A percentile compares a stretch with the other conserved stretches of the same genome.
Evolutionary conservation across 2,888 invertebrate genomes (phyloP).

Genomic region (Drosophila flavopinicola): DNA sequence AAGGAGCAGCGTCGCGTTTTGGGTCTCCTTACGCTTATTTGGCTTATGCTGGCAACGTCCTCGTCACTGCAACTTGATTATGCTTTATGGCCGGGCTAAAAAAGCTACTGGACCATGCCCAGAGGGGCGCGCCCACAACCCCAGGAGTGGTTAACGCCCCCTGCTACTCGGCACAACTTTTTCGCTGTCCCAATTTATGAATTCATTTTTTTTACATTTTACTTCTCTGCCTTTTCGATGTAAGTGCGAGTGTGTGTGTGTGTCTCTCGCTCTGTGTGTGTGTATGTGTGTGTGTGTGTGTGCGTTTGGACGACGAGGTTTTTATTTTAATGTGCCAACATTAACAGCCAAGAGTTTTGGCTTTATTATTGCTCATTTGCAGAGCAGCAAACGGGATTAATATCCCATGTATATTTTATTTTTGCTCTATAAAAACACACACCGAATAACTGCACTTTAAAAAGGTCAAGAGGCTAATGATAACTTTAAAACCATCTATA

Average conservation of each 20-base stretch:
- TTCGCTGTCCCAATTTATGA: constrained; percentile 58
- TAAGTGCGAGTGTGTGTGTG: background rate
- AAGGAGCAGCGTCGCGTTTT: constrained; percentile 14
- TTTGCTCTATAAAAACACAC: constrained; percentile 8
- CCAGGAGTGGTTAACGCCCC: constrained; percentile 30
- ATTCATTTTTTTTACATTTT: constrained; percentile 43
- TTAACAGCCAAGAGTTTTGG: constrained; percentile 69
- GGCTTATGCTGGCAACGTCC: constrained; percentile 18
- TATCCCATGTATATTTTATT: constrained; percentile 27
- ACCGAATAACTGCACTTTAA: constrained; percentile 3
- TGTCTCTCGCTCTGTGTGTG: too few relatives aligned
- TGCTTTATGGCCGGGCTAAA: constrained; percentile 61
- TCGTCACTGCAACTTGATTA: constrained; percentile 61
- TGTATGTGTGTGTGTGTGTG: constrained; percentile 4
- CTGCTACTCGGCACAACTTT: constrained; percentile 33
- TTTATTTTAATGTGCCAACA: constrained; percentile 67
- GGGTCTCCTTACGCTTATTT: constrained; percentile 17
- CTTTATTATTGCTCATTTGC: constrained; percentile 73
- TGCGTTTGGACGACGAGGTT: constrained; percentile 22
- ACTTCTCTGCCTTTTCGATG: constrained; percentile 34
- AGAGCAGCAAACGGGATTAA: constrained; percentile 24
- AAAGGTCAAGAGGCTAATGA: constrained; percentile 11
- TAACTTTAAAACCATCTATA: background rate
- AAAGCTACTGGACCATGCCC: constrained; percentile 62
- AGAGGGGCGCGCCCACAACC: constrained; percentile 29